Percentiles rank a stretch among this genome's conserved stretches.
phyloP scores from a whole-genome alignment of 2,888 invertebrate species.

The Habrosyne pyritoides region DNA sequence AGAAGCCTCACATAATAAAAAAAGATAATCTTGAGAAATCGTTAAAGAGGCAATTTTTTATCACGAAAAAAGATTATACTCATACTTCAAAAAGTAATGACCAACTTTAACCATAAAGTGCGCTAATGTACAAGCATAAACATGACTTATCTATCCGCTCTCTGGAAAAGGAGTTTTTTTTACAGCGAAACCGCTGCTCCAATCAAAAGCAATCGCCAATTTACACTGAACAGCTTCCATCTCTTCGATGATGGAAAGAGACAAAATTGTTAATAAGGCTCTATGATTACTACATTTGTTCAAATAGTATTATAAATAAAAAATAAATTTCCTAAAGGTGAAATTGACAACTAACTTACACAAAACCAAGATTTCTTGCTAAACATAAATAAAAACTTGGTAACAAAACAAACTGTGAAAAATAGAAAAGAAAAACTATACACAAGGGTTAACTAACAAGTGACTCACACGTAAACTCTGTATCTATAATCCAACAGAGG shows the following conservation, averaged over 20 bases:
- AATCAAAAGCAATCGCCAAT: conserved; percentile 58
- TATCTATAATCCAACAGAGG: not conserved
- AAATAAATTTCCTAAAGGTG: too few relatives aligned
- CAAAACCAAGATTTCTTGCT: too few relatives aligned
- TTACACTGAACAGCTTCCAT: conserved; percentile 32
- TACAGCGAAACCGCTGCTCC: conserved; percentile 35
- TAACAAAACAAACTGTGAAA: not conserved
- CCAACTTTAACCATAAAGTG: conserved; percentile 19
- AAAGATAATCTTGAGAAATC: not conserved
- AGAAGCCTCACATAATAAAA: not conserved
- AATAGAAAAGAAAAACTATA: not conserved
- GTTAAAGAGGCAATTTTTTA: not conserved
- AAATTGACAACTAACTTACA: too few relatives aligned
- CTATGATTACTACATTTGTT: too few relatives aligned
- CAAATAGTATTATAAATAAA: too few relatives aligned
- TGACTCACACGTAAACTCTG: not conserved
- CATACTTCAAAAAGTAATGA: conserved; percentile 15
- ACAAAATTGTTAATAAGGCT: too few relatives aligned
- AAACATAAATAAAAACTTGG: not conserved
- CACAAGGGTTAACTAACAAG: not conserved
- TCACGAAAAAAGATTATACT: not conserved
- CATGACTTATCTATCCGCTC: conserved; percentile 19
- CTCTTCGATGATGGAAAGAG: not conserved
- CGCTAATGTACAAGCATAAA: conserved; percentile 15
- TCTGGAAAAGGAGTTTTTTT: conserved; percentile 9